Percentiles rank a stretch among this genome's conserved stretches.
phyloP scores from a whole-genome alignment of 2,113 vertebrate genomes.

The Sminthopsis crassicaudata region DNA sequence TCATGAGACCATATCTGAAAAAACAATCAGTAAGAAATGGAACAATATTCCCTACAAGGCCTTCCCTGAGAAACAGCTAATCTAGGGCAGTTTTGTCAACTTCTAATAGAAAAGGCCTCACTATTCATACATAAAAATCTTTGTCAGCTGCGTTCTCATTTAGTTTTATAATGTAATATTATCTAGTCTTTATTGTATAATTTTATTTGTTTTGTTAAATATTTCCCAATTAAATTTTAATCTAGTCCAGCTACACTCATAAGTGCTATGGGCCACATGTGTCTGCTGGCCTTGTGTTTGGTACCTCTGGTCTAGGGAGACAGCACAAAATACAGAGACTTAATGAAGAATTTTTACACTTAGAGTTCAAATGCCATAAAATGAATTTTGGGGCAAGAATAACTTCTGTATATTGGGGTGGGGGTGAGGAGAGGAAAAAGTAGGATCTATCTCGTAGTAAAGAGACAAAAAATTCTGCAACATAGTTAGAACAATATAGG shows the following conservation, averaged over 20 bases:
- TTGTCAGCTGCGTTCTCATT: not conserved
- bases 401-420: not conserved
- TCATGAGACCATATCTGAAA: no score
- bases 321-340: not conserved
- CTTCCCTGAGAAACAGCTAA: no score
- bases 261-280: not conserved
- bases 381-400: not conserved
- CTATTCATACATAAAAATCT: not conserved
- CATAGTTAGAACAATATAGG: not conserved
- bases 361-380: not conserved
- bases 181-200: not conserved
- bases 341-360: not conserved
- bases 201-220: not conserved
- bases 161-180: not conserved
- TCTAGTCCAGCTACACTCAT: not conserved
- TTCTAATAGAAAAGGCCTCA: not conserved
- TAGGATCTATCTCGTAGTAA: not conserved
- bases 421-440: not conserved
- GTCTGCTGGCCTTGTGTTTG: not conserved
- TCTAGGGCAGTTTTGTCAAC: no score
- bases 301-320: not conserved
- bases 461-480: not conserved
- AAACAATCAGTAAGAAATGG: no score
- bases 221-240: not conserved
- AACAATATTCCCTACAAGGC: no score